phyloP scores from a whole-genome alignment of 2,113 vertebrate species.

The Circaetus cinerascens region DNA sequence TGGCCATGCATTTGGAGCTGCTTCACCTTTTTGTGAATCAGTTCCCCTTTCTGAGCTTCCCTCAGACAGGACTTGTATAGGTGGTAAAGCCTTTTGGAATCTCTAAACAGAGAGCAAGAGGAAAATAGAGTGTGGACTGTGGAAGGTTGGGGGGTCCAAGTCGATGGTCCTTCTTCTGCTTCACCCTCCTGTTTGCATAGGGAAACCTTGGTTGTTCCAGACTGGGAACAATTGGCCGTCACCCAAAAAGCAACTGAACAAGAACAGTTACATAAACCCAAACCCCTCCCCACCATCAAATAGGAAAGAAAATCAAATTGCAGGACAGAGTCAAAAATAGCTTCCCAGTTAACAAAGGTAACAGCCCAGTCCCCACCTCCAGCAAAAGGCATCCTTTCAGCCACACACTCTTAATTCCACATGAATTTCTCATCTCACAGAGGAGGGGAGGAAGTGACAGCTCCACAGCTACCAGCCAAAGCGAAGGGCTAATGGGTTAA shows the following conservation, averaged over 20 bases:
- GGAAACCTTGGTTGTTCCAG: not conserved
- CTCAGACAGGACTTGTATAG: not conserved
- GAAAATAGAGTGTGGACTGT: not conserved
- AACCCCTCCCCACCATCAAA: not conserved
- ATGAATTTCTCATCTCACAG: not conserved
- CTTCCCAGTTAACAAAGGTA: not conserved
- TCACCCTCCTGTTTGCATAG: not conserved
- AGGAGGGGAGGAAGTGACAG: not conserved
- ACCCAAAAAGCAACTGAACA: not conserved
- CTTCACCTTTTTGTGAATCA: not conserved
- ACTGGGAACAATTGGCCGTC: not conserved
- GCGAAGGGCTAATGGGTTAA: not conserved
- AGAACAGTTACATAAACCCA: not conserved
- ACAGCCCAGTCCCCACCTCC: not conserved
- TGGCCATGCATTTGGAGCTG: not conserved
- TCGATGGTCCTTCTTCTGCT: not conserved
- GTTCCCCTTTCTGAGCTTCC: not conserved
- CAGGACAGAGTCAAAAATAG: not conserved
- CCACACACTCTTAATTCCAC: fast-evolving
- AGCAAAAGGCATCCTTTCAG: not conserved
- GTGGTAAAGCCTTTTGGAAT: not conserved
- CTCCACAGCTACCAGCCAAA: not conserved
- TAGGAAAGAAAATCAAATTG: not conserved
- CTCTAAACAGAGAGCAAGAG: not conserved
- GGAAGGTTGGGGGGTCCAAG: not conserved